Evolutionary conservation across 2,797 vertebrate species (phyloP), one percentile per base, ranked within the genome.

Genomic region (Pseudocheirus occidentalis): DNA sequence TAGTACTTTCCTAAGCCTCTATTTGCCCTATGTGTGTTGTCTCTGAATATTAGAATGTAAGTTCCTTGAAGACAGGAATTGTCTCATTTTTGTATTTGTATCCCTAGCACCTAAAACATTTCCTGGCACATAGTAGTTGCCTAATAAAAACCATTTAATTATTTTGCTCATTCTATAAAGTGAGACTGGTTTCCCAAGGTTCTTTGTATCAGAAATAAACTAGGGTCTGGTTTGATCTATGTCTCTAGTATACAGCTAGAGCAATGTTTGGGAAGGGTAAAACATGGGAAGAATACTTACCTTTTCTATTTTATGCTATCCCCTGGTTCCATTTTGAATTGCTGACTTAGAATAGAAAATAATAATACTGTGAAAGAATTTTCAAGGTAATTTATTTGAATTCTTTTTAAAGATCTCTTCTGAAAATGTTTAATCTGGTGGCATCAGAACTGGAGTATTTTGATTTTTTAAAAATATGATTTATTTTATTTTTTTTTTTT

Each of bases 191-290:
- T 94, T 96, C 91, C 95, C 28, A 92, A 93, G 52, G 73, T 54
- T 12, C 31, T 94, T 92, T 94, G 55, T 46, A 93, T 97, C 93
- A 95, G 21, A 91, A 91, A 54, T 87, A 66, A 11, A 87, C 66
- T 96, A 95, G 46, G 28, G 93, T 96, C 90, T 66, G 28, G 91
- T 87, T 81, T 95, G 52, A 95, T 95, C 94, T 94, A 90, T 97
- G 81, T 96, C 56, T 96, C 92, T n/a, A 91, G 46, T 57, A 29
- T 91, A 95, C 92, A 95, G 96, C 96, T 94, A 95, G 93, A 95
- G 91, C 55, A 96, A 40, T 21, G 54, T 94, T 96, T 14, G 55
- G 73, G 58, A 90, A 92, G 46, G 55, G 40, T 50, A 53, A 91
- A 93, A 29, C 81, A 94, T 90, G 94, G 81, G 93, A 31, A 57